Evolutionary conservation across 2,888 invertebrate genomes (phyloP).

Genomic region (Mythimna loreyi): DNA sequence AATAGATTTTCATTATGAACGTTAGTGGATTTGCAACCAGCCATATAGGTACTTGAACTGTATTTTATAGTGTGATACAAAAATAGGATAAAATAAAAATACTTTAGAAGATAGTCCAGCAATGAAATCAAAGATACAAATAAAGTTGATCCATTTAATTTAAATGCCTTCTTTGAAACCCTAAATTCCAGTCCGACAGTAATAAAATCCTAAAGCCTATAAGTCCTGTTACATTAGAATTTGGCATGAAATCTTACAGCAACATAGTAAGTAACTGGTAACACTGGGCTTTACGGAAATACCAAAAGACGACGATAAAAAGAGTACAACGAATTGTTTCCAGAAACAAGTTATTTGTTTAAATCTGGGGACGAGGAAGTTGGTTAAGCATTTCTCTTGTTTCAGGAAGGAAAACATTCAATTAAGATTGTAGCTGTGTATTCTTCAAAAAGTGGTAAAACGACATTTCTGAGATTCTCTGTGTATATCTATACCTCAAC

Average conservation of each 20-base stretch:
- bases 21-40: not conserved
- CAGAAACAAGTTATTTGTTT: slow-evolving; percentile 28
- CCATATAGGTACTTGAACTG: not conserved
- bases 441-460: not conserved
- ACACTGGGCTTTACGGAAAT: slow-evolving; percentile 23
- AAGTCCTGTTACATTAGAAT: slow-evolving; percentile 35
- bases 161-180: slow-evolving; percentile 24
- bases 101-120: not conserved
- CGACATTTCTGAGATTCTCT: no score
- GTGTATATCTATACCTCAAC: not conserved
- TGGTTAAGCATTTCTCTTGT: not conserved
- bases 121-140: slow-evolving; percentile 6
- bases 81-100: slow-evolving; percentile 6
- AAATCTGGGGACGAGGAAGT: not conserved
- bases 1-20: not conserved
- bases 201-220: slow-evolving; percentile 25
- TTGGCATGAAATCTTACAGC: slow-evolving; percentile 22
- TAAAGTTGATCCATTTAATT: slow-evolving; percentile 34
- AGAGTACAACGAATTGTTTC: slow-evolving; percentile 16
- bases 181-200: slow-evolving; percentile 22
- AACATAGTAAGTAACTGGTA: slow-evolving; percentile 37
- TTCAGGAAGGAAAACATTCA: slow-evolving; percentile 5
- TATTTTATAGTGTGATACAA: not conserved
- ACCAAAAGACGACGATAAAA: slow-evolving; percentile 12
- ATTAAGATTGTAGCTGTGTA: not conserved